Percentiles rank a stretch among this genome's conserved stretches.
Evolutionary conservation across 1,140 invertebrate genomes (phyloP).

Genomic region (Papilio machaon): DNA sequence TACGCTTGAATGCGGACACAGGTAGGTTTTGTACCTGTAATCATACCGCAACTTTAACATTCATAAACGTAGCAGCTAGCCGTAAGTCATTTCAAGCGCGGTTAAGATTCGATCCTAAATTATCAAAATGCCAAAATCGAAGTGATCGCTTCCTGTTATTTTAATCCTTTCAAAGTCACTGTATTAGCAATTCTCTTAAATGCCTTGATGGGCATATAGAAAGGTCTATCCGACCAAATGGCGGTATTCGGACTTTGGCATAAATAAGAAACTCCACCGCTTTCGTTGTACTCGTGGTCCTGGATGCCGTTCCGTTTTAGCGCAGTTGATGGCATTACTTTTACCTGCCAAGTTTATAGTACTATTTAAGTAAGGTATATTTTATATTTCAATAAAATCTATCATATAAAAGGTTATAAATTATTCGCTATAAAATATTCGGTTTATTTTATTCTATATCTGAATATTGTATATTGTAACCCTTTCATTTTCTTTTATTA

Average conservation of each 20-base stretch:
- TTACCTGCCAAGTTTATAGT: constrained; percentile 61
- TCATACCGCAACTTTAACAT: constrained; percentile 32
- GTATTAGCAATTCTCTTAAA: constrained; percentile 66
- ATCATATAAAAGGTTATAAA: not conserved
- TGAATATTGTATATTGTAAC: no score
- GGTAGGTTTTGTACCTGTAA: constrained; percentile 74
- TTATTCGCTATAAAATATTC: no score
- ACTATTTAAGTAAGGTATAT: constrained; percentile 38
- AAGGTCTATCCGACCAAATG: constrained; percentile 59
- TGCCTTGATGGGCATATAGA: constrained; percentile 61
- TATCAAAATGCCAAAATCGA: not conserved
- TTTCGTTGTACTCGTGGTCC: constrained; percentile 69
- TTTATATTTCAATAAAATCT: constrained; percentile 24
- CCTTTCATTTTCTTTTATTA: no score
- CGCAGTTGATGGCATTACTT: constrained; percentile 66
- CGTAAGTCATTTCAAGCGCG: constrained; percentile 39
- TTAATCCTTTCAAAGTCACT: constrained; percentile 50
- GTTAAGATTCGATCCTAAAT: not conserved
- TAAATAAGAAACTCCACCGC: constrained; percentile 69
- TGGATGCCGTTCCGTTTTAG: constrained; percentile 74
- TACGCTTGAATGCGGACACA: constrained; percentile 73
- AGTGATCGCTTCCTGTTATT: constrained; percentile 54
- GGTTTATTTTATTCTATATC: no score
- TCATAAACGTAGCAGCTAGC: not conserved
- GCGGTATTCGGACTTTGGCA: constrained; percentile 65